These are phyloP conservation scores for Taeniopygia guttata DNA, from an alignment of 2,797 vertebrate species.

Conservation along the genomic window DNA sequence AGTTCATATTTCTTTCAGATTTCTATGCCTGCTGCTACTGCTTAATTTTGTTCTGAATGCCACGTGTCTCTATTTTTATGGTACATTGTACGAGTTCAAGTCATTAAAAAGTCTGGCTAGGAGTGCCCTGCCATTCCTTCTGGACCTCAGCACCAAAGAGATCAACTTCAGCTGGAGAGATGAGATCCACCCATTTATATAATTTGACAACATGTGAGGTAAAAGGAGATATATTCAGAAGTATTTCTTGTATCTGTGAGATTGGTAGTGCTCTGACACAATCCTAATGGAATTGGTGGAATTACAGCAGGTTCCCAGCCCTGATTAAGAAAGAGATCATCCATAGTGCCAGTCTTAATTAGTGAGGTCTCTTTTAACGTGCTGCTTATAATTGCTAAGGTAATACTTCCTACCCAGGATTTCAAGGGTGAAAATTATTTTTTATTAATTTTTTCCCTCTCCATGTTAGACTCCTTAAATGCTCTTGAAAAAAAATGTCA, in stretches of 20 bases:
- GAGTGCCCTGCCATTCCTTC: background rate
- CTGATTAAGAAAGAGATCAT: background rate
- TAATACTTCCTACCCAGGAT: background rate
- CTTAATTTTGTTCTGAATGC: background rate
- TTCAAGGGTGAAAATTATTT: background rate
- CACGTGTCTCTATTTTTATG: background rate
- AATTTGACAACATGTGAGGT: background rate
- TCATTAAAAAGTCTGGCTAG: background rate
- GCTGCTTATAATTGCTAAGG: background rate
- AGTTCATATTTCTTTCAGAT: background rate
- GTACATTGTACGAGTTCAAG: background rate
- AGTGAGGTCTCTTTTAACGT: background rate
- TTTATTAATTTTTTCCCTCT: background rate
- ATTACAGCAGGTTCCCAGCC: background rate
- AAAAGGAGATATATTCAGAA: background rate
- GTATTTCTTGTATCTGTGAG: background rate
- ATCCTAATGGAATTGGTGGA: background rate
- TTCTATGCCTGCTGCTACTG: background rate
- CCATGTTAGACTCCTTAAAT: background rate
- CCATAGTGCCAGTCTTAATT: background rate
- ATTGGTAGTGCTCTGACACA: background rate
- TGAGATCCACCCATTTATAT: background rate
- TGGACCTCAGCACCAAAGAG: background rate
- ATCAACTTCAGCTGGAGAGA: background rate
- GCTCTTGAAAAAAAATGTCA: background rate